These are phyloP conservation scores for Parauchenoglanis ngamensis DNA, from an alignment of 2,797 vertebrate genomes.

Conservation along the genomic window DNA sequence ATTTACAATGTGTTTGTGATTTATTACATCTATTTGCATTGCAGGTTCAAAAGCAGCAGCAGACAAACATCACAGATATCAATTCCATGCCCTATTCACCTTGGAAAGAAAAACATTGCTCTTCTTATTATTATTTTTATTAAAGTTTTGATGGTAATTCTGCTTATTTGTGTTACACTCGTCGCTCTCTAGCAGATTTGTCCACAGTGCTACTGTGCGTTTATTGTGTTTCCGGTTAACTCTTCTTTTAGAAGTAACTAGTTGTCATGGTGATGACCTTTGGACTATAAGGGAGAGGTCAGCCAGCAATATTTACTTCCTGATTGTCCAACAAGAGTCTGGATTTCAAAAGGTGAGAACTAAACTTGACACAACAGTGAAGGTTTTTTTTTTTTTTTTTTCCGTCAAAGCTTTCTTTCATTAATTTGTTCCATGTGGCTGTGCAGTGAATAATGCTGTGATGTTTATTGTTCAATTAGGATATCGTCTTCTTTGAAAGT, in stretches of 20 bases:
- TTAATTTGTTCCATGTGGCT: not conserved
- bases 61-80: not conserved
- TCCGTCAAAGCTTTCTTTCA: not conserved
- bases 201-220: too few species aligned
- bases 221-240: not conserved
- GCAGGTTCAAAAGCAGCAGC: not conserved
- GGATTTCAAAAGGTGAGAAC: constrained; percentile 26
- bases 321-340: constrained; percentile 5
- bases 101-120: not conserved
- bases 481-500: not conserved
- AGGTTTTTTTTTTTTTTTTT: not conserved
- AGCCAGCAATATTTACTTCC: constrained; percentile 43
- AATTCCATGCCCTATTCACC: not conserved
- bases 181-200: not conserved
- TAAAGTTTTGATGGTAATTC: not conserved
- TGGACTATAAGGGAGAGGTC: constrained; percentile 50
- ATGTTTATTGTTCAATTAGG: not conserved
- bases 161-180: not conserved
- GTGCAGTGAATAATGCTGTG: not conserved
- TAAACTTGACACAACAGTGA: not conserved
- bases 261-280: constrained; percentile 48
- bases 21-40: not conserved
- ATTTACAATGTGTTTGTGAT: not conserved
- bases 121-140: not conserved
- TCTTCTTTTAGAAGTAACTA: constrained; percentile 11